A percentile compares a stretch with the other conserved stretches of the same genome.
Evolutionary conservation across 2,888 invertebrate genomes (phyloP).

Genomic region (Myopa testacea): DNA sequence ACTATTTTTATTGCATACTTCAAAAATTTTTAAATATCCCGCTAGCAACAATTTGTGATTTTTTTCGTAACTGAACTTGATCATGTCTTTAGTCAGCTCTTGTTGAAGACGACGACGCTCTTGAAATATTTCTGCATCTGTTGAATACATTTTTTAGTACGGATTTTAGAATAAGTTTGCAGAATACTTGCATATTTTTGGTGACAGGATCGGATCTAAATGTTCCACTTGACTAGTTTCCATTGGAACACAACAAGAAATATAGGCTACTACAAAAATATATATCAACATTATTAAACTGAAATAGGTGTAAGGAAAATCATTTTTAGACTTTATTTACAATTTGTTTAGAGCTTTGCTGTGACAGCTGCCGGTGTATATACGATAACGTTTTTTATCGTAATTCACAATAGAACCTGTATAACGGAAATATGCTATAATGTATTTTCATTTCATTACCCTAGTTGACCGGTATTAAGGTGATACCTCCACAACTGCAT

Average conservation of each 20-base stretch:
- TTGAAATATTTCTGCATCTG: slow-evolving; percentile 50
- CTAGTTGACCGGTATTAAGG: too few species aligned
- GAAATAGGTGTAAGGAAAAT: neutral
- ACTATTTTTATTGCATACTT: slow-evolving; percentile 40
- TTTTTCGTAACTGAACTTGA: slow-evolving; percentile 48
- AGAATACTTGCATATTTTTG: slow-evolving; percentile 39
- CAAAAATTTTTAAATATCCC: slow-evolving; percentile 50
- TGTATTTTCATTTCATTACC: too few species aligned
- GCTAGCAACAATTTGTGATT: slow-evolving; percentile 51
- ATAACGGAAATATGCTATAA: too few species aligned
- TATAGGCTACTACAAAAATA: neutral
- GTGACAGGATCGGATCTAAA: neutral
- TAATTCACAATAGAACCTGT: too few species aligned
- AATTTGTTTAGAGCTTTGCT: too few species aligned
- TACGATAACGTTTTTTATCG: too few species aligned
- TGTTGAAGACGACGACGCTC: slow-evolving; percentile 49
- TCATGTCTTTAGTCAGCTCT: slow-evolving; percentile 48
- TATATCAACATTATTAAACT: neutral
- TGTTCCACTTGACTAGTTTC: neutral
- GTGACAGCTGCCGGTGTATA: too few species aligned
- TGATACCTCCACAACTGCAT: too few species aligned
- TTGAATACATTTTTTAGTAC: neutral
- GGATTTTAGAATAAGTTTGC: neutral
- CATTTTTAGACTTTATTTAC: too few species aligned
- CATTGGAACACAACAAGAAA: neutral